Percentiles rank a stretch among this genome's conserved stretches.
phyloP scores from a whole-genome alignment of 2,113 vertebrate genomes.

The Peromyscus maniculatus region DNA sequence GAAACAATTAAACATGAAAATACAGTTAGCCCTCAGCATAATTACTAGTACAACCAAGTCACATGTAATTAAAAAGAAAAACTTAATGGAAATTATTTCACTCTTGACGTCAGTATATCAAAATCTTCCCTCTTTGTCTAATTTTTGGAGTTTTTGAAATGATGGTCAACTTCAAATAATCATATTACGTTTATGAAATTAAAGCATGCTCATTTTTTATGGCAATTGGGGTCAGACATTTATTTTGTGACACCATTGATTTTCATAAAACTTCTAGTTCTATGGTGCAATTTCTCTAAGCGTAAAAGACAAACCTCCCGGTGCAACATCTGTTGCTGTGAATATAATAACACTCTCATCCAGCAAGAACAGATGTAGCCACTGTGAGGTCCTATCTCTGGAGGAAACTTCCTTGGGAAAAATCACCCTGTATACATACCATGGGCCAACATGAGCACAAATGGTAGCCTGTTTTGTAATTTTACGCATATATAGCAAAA shows the following conservation, averaged over 20 bases:
- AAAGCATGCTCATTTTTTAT: slow-evolving; percentile 30
- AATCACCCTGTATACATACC: slow-evolving; percentile 46
- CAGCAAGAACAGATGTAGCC: slow-evolving; percentile 66
- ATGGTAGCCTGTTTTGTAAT: neutral
- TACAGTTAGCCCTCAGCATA: neutral
- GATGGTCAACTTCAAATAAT: slow-evolving; percentile 12
- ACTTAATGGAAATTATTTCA: neutral
- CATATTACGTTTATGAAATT: slow-evolving; percentile 33
- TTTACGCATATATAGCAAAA: neutral
- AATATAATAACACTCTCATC: slow-evolving; percentile 68
- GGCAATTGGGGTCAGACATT: neutral
- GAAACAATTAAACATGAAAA: slow-evolving; percentile 35
- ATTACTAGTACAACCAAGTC: neutral
- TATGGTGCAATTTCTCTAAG: slow-evolving; percentile 68
- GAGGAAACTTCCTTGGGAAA: slow-evolving; percentile 52
- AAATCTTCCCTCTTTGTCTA: slow-evolving; percentile 13
- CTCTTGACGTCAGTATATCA: neutral
- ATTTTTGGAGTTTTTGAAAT: slow-evolving; percentile 28
- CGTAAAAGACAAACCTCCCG: slow-evolving; percentile 69
- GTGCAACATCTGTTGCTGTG: slow-evolving; percentile 75
- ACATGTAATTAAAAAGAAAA: neutral
- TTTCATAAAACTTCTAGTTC: slow-evolving; percentile 65
- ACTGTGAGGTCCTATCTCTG: slow-evolving; percentile 44
- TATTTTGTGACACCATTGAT: slow-evolving; percentile 52
- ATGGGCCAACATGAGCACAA: slow-evolving; percentile 1